phyloP scores from a whole-genome alignment of 2,113 vertebrate species.

The Dromiciops gliroides region DNA sequence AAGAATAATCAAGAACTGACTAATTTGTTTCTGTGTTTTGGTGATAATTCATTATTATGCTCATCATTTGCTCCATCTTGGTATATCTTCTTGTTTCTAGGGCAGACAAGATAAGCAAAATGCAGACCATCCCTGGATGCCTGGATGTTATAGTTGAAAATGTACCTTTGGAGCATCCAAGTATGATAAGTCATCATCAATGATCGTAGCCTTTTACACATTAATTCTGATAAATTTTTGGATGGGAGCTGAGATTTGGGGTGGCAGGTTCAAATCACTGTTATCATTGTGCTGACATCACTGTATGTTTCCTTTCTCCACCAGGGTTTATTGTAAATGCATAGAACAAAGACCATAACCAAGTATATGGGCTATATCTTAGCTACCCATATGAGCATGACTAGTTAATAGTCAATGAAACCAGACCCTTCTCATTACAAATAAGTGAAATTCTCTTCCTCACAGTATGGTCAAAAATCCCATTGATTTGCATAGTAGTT shows the following conservation, averaged over 20 bases:
- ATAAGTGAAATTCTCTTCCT: background rate
- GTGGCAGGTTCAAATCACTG: background rate
- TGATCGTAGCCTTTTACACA: constrained; percentile 18
- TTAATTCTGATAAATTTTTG: background rate
- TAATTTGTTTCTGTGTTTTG: background rate
- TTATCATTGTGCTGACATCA: background rate
- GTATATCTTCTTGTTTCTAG: constrained; percentile 83
- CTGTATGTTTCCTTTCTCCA: background rate
- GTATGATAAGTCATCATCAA: constrained; percentile 84
- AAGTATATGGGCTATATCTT: background rate
- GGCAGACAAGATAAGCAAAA: constrained; percentile 96
- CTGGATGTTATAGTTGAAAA: constrained; percentile 93
- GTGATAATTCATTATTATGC: constrained; percentile 45
- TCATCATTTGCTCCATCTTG: constrained; percentile 22
- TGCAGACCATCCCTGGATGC: constrained; percentile 94
- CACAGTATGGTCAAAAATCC: background rate
- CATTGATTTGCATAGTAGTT: background rate
- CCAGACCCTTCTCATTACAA: background rate
- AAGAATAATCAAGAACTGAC: constrained; percentile 2
- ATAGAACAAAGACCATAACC: background rate
- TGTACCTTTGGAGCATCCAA: constrained; percentile 95
- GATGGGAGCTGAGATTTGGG: background rate
- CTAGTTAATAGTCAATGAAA: background rate
- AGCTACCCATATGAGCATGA: too few relatives aligned
- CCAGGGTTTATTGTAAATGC: background rate